phyloP scores from a whole-genome alignment of 2,888 invertebrate species.

The Leptopilina drosophilae region DNA sequence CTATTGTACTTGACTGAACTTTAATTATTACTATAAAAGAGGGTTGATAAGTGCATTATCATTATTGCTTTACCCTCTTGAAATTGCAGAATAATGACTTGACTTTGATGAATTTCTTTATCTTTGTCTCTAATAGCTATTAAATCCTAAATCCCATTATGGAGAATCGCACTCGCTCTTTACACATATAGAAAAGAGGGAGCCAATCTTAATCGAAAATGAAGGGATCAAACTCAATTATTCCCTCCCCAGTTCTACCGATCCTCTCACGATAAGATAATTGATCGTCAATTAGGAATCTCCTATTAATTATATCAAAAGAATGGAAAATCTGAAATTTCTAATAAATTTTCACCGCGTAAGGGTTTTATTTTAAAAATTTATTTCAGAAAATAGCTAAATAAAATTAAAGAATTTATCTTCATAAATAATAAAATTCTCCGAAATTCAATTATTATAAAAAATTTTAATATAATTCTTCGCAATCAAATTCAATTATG shows the following conservation, averaged over 20 bases:
- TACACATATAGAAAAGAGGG: background rate
- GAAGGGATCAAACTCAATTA: slow-evolving; percentile 9
- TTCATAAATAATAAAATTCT: too few species aligned
- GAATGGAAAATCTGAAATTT: background rate
- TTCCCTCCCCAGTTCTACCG: background rate
- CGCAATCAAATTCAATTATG: too few species aligned
- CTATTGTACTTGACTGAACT: too few species aligned
- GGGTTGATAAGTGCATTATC: too few species aligned
- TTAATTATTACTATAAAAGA: too few species aligned
- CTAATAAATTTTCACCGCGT: background rate
- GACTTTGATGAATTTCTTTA: background rate
- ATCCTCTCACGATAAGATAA: background rate
- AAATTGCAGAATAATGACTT: background rate
- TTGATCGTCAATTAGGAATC: background rate
- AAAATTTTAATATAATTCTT: too few species aligned
- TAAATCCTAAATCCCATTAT: slow-evolving; percentile 4
- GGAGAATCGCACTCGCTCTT: background rate
- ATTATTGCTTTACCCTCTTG: background rate
- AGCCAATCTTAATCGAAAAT: background rate
- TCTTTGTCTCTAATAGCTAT: background rate
- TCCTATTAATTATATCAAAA: background rate
- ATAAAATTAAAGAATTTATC: too few species aligned
- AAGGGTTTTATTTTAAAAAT: background rate
- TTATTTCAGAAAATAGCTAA: too few species aligned
- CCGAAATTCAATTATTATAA: too few species aligned